These are phyloP conservation scores for Trichogramma dendrolimi DNA, from an alignment of 2,888 invertebrate genomes.

Conservation along the genomic window DNA sequence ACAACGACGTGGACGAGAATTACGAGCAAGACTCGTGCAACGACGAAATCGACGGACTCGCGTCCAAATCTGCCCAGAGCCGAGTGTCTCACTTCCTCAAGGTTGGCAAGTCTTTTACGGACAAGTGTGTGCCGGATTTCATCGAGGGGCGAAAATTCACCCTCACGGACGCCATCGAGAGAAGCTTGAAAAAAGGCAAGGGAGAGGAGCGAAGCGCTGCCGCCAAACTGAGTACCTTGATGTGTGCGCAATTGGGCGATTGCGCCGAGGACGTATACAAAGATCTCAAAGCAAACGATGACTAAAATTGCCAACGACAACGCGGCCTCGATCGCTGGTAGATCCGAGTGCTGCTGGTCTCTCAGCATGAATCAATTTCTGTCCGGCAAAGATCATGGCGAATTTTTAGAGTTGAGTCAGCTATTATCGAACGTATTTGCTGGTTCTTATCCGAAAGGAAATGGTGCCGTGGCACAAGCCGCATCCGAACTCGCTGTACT, in stretches of 20 bases:
- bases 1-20: slow-evolving; percentile 57
- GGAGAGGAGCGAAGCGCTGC: slow-evolving; percentile 79
- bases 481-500: slow-evolving; percentile 67
- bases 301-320: slow-evolving; percentile 70
- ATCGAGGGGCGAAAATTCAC: slow-evolving; percentile 73
- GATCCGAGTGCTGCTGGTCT: slow-evolving; percentile 82
- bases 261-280: slow-evolving; percentile 64
- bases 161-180: slow-evolving; percentile 76
- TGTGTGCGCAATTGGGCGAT: slow-evolving; percentile 76
- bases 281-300: slow-evolving; percentile 69
- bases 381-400: slow-evolving; percentile 72
- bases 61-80: slow-evolving; percentile 84
- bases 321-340: slow-evolving; percentile 67
- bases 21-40: slow-evolving; percentile 60
- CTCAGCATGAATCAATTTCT: slow-evolving; percentile 80
- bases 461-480: slow-evolving; percentile 66
- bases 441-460: slow-evolving; percentile 77
- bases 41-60: slow-evolving; percentile 81
- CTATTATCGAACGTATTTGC: slow-evolving; percentile 74
- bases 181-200: slow-evolving; percentile 77
- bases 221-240: slow-evolving; percentile 72
- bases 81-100: slow-evolving; percentile 69
- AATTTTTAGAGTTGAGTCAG: slow-evolving; percentile 70
- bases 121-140: slow-evolving; percentile 74
- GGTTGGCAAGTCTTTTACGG: slow-evolving; percentile 70